Evolutionary conservation across 2,888 invertebrate genomes (phyloP), one percentile per base, ranked within the genome.

Genomic region (Zaprionus lineosus): DNA sequence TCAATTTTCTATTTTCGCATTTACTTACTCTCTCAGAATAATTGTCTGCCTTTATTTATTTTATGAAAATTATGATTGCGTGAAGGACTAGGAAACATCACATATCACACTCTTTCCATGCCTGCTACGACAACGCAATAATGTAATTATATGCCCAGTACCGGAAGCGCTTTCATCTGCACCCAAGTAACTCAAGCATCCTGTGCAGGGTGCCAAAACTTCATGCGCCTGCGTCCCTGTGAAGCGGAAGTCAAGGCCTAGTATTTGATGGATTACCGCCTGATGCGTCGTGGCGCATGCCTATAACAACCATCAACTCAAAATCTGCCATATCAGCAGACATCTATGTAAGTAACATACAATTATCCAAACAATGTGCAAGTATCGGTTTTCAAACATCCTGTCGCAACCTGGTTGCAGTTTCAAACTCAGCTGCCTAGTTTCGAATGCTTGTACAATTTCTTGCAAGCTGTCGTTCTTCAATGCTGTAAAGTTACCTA

Each of bases 161-260:
- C 83, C 88, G 87, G 87, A 87, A 85, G 76, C 81, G 72, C 84
- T 85, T 86, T 86, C 75, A 79, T 47, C 64, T 62, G 84, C 86
- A 84, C 82, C 84, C 82, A 78, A 52, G 47, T 37, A 58, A 51
- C 39, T 43, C 21, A 37, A 48, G 44, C 39, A 57, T 60, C 53
- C 61, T 53, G 60, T 67, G 39, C 58, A 48, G 82, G 84, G 75
- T 83, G 85, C 68, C 46, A 34, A 48, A 68, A 60, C 73, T 66
- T 66, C 55, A 53, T 65, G 69, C 69, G 69, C 37, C 61, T 72
- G 75, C 75, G 78, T 52, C 63, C 65, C 67, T 60, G 70, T 53
- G 46, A 53, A 74, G 58, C 81, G 84, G 77, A 79, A 79, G 74
- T 84, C 57, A 56, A 40, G 46, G 50, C 51, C 34, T 52, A 43